These are phyloP conservation scores for Philopedon plagiatum DNA, from an alignment of 2,888 invertebrate species.

Conservation along the genomic window DNA sequence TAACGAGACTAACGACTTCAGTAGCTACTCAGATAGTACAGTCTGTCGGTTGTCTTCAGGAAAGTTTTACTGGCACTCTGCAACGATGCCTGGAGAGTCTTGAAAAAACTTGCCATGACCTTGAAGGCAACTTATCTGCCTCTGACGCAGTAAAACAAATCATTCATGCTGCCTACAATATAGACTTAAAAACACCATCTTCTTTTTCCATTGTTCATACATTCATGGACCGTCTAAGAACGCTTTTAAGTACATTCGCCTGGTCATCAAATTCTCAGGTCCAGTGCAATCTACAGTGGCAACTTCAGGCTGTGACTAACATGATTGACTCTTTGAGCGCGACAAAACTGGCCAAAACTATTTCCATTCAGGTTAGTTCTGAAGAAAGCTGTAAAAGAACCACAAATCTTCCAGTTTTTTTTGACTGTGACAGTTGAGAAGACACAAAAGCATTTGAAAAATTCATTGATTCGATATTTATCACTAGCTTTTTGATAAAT, in stretches of 20 bases:
- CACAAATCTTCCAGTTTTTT: not conserved
- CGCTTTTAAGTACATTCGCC: constrained; percentile 74
- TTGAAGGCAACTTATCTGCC: constrained; percentile 72
- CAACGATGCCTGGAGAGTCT: constrained; percentile 81
- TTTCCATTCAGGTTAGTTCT: constrained; percentile 78
- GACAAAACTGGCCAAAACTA: constrained; percentile 78
- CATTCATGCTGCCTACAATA: constrained; percentile 81
- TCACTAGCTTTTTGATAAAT: too few relatives aligned
- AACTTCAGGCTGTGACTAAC: constrained; percentile 77
- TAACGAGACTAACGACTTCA: constrained; percentile 81
- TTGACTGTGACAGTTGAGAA: not conserved
- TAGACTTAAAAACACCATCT: constrained; percentile 77
- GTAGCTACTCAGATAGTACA: constrained; percentile 84
- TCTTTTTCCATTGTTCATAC: constrained; percentile 77
- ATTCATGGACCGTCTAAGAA: constrained; percentile 78
- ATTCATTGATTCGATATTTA: too few relatives aligned
- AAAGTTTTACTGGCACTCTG: constrained; percentile 87
- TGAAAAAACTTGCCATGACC: constrained; percentile 72
- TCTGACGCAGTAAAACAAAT: constrained; percentile 84
- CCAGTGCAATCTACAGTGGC: constrained; percentile 75
- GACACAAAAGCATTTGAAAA: too few relatives aligned
- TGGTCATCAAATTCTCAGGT: constrained; percentile 71
- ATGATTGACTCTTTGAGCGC: constrained; percentile 81
- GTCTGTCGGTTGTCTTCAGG: constrained; percentile 86
- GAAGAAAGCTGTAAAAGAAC: constrained; percentile 12